Evolutionary conservation across 2,888 invertebrate species (phyloP).

Genomic region (Andrena camellia): DNA sequence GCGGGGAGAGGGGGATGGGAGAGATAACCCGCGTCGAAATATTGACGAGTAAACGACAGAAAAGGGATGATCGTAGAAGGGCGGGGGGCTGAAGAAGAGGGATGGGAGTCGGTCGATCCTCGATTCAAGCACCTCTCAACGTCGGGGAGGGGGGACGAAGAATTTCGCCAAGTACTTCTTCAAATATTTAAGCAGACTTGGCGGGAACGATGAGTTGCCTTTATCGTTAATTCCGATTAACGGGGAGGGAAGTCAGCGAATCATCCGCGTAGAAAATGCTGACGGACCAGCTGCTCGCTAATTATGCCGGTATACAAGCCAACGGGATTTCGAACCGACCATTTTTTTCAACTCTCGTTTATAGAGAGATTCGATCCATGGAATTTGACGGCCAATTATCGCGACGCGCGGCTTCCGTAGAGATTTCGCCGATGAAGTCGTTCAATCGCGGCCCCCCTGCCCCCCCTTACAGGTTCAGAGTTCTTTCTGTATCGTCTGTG

Average conservation of each 20-base stretch:
- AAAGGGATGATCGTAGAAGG: background rate
- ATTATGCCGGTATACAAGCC: constrained; percentile 33
- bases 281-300: constrained; percentile 34
- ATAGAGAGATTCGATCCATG: constrained; percentile 1
- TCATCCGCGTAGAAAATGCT: constrained; percentile 48
- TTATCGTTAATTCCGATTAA: constrained; percentile 47
- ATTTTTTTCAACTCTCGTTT: background rate
- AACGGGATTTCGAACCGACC: background rate
- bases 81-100: background rate
- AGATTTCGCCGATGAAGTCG: background rate
- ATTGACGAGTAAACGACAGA: constrained; percentile 44
- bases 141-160: constrained; percentile 10
- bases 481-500: too few species aligned
- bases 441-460: too few species aligned
- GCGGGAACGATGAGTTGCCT: constrained; percentile 26
- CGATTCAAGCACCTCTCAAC: constrained; percentile 34
- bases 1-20: background rate
- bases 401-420: background rate
- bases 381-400: constrained; percentile 28
- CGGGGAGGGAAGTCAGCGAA: constrained; percentile 45
- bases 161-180: constrained; percentile 47
- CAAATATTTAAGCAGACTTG: constrained; percentile 55
- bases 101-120: constrained; percentile 10
- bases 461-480: background rate
- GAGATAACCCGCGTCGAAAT: constrained; percentile 31